Conservation (phyloP, 2,113 vertebrate genomes). For the Gila orcuttii region DNA sequence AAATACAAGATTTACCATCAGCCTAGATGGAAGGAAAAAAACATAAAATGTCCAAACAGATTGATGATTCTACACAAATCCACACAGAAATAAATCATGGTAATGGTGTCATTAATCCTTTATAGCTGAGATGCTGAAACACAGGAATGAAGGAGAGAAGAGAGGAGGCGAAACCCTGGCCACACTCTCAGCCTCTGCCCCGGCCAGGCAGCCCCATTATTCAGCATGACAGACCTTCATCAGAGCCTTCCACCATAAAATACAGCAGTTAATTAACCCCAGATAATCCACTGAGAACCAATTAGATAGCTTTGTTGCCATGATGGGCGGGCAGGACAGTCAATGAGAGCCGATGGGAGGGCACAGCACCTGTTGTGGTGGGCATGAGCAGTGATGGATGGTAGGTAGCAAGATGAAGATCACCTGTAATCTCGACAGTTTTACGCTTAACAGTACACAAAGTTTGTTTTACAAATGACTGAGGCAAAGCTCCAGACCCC, state of each 20-base stretch:
- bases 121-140: slow-evolving; percentile 47
- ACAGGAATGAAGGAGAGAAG: slow-evolving; percentile 3
- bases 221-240: slow-evolving; percentile 79
- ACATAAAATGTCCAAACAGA: slow-evolving; percentile 27
- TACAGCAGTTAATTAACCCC: slow-evolving; percentile 75
- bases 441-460: slow-evolving; percentile 64
- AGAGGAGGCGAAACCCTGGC: slow-evolving; percentile 21
- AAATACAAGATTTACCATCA: slow-evolving; percentile 41
- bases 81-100: slow-evolving; percentile 56
- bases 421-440: slow-evolving; percentile 17
- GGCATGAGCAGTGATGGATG: slow-evolving; percentile 62
- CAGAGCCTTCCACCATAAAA: slow-evolving; percentile 74
- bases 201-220: slow-evolving; percentile 71
- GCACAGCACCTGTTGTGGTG: slow-evolving; percentile 46
- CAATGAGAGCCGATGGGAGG: slow-evolving; percentile 50
- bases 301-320: slow-evolving; percentile 20
- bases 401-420: slow-evolving; percentile 52
- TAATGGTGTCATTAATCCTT: slow-evolving; percentile 59
- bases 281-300: slow-evolving; percentile 68
- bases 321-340: slow-evolving; percentile 53
- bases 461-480: slow-evolving; percentile 69
- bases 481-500: not conserved
- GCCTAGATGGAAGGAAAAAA: slow-evolving; percentile 6
- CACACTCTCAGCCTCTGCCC: slow-evolving; percentile 37
- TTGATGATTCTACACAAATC: slow-evolving; percentile 44